A percentile compares a stretch with the other conserved stretches of the same genome.
These are phyloP conservation scores for Omphaloscelis lunosa DNA, from an alignment of 2,888 invertebrate species.

Conservation along the genomic window DNA sequence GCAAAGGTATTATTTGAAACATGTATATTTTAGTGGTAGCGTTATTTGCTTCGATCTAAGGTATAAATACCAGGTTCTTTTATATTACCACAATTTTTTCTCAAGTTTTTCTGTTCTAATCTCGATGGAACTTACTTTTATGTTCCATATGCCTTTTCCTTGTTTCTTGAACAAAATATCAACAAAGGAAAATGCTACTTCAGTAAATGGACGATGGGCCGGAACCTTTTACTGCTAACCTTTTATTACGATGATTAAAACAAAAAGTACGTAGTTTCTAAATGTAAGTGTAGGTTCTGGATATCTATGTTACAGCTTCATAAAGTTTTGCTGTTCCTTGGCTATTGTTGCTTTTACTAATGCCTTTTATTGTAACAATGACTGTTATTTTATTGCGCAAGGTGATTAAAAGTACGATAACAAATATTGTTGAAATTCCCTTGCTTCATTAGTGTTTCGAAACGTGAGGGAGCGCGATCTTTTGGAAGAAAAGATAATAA, in stretches of 20 bases:
- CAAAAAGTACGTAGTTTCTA: slow-evolving; percentile 57
- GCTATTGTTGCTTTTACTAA: background rate
- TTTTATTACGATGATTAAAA: slow-evolving; percentile 67
- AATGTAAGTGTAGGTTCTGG: slow-evolving; percentile 38
- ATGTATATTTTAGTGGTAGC: too few species aligned
- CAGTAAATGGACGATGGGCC: slow-evolving; percentile 61
- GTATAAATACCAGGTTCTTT: slow-evolving; percentile 11
- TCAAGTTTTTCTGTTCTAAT: slow-evolving; percentile 28
- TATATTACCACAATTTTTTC: slow-evolving; percentile 12
- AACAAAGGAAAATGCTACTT: slow-evolving; percentile 57
- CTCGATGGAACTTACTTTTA: slow-evolving; percentile 55
- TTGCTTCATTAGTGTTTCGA: background rate
- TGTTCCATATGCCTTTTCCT: slow-evolving; percentile 46
- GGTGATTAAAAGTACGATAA: background rate
- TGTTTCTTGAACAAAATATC: slow-evolving; percentile 59
- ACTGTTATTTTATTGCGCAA: background rate
- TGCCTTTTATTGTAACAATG: background rate
- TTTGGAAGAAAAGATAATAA: background rate
- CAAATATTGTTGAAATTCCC: background rate
- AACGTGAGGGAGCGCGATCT: background rate
- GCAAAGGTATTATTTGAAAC: too few species aligned
- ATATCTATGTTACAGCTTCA: slow-evolving; percentile 15
- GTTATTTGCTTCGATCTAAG: background rate
- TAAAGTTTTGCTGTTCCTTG: slow-evolving; percentile 20
- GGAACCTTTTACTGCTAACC: slow-evolving; percentile 62